Conservation (phyloP, 2,113 vertebrate species). For the Petromus typicus region DNA sequence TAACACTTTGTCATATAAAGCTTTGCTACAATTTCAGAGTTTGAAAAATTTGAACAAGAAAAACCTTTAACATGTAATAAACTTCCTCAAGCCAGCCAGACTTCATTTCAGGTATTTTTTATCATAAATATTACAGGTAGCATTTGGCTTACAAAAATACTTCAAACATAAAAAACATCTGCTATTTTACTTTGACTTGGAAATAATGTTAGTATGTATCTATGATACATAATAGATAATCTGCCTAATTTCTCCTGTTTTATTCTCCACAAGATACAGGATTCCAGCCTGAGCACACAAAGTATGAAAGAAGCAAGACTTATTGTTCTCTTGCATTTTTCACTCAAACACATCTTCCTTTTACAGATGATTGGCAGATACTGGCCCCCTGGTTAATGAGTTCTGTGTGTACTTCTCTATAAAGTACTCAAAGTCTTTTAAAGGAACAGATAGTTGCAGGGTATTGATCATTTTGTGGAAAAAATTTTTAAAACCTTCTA, state of each 20-base stretch:
- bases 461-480: neutral
- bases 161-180: neutral
- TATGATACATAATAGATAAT: neutral
- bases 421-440: neutral
- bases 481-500: neutral
- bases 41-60: neutral
- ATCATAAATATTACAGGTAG: neutral
- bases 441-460: neutral
- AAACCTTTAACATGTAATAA: neutral
- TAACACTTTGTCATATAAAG: neutral
- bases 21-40: neutral
- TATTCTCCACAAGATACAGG: neutral
- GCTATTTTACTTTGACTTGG: neutral
- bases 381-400: neutral
- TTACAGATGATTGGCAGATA: neutral
- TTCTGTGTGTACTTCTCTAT: neutral
- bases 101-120: neutral
- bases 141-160: slow-evolving; percentile 47
- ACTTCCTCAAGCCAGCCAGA: neutral
- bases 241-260: neutral
- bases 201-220: neutral
- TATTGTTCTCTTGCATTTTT: neutral
- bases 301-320: neutral
- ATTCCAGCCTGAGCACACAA: neutral
- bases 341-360: neutral